Base-by-base conservation (phyloP, 2,113 vertebrate genomes). In the Tragelaphus strepsiceros region DNA sequence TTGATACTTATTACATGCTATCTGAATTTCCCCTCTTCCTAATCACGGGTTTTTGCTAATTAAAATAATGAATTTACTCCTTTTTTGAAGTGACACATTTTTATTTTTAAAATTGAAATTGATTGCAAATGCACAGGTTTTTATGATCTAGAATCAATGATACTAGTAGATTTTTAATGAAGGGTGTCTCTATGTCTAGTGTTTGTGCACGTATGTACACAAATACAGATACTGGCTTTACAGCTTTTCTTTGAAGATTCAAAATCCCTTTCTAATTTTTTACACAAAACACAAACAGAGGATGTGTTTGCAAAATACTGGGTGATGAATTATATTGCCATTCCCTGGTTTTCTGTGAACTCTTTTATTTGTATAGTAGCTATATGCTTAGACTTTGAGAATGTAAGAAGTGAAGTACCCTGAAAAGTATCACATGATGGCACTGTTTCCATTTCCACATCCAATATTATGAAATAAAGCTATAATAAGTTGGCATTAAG, bases 361-460 rank as follows among this genome's bases (percentile, higher is more conserved):
- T 93, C 95, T 98, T 93, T 91, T 98, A 98, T 98, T 98, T 98
- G 90, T 98, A 86, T 88, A 94, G 89, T 85, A 98, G 93, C 90
- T 97, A 95, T 96, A 98, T 97, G 97, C 98, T 98, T 93, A 93
- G 90, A 98, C 94, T 93, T 97, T 98, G 98, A 97, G 98, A 99
- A 98, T 98, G 96, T 98, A 98, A 98, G 96, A 98, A 99, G 98
- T 99, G 98, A 99, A 99, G 99, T 99, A 99, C 99, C 99, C 99
- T 99, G 98, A 98, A 99, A 99, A 99, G 99, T 99, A 99, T 99
- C 99, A 99, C 99, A 99, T 99, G 99, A 99, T 99, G 99, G 99
- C 99, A 99, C 99, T 99, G 99, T 99, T 99, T 99, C 99, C 99
- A 99, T 99, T 99, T 99, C 99, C 99, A 99, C 98, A 98, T 98